A percentile compares a stretch with the other conserved stretches of the same genome.
Conservation (phyloP, 2,797 vertebrate genomes). For the Hyperoplus immaculatus region DNA sequence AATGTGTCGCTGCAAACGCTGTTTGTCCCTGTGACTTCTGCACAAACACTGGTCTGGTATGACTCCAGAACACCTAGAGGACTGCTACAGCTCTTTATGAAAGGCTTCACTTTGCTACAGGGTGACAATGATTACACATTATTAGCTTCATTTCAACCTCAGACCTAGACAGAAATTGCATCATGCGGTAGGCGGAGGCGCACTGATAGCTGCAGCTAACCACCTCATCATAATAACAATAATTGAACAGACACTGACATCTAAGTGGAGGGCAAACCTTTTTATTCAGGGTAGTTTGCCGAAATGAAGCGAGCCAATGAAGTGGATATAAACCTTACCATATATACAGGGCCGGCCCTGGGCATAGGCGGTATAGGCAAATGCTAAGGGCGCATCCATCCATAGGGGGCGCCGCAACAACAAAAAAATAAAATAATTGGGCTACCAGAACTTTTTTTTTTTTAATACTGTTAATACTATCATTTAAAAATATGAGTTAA, state of each 20-base stretch:
- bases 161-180: slow-evolving; percentile 49
- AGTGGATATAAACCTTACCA: slow-evolving; percentile 53
- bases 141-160: slow-evolving; percentile 49
- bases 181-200: slow-evolving; percentile 36
- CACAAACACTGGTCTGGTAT: slow-evolving; percentile 69
- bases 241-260: slow-evolving; percentile 49
- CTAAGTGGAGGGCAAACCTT: slow-evolving; percentile 49
- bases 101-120: slow-evolving; percentile 44
- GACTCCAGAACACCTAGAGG: slow-evolving; percentile 69
- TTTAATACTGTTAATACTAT: too few species aligned
- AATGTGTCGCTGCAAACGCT: slow-evolving; percentile 78
- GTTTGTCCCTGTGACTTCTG: slow-evolving; percentile 73
- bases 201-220: slow-evolving; percentile 25
- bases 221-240: slow-evolving; percentile 63
- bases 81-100: slow-evolving; percentile 46
- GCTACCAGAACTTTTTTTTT: too few species aligned
- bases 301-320: slow-evolving; percentile 62
- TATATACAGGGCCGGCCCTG: slow-evolving; percentile 46
- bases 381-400: too few species aligned
- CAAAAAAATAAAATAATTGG: too few species aligned
- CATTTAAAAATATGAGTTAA: too few species aligned
- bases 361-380: too few species aligned
- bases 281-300: slow-evolving; percentile 64
- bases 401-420: too few species aligned
- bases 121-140: slow-evolving; percentile 64